Conservation (phyloP, 2,797 vertebrate genomes). For the Siniperca scherzeri region DNA sequence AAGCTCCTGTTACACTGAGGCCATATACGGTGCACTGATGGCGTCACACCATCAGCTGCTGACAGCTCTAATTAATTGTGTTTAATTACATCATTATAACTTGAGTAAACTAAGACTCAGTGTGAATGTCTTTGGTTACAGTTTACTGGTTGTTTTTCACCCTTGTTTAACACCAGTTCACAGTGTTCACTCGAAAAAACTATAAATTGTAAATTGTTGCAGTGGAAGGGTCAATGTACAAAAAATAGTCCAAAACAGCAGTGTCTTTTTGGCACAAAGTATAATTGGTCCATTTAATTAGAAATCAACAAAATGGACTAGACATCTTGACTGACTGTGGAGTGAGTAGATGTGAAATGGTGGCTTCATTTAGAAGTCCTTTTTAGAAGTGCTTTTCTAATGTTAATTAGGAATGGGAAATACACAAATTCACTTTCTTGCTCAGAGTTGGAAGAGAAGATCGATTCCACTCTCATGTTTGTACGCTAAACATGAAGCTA, state of each 20-base stretch:
- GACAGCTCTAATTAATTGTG: conserved; percentile 50
- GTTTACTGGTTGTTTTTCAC: conserved; percentile 36
- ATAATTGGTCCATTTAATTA: background rate
- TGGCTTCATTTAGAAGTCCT: background rate
- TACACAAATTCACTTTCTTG: background rate
- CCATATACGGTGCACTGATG: conserved; percentile 20
- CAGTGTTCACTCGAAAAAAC: conserved; percentile 4
- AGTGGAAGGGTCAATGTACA: background rate
- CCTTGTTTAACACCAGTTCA: conserved; percentile 28
- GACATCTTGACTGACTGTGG: background rate
- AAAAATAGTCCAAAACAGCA: background rate
- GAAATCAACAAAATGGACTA: background rate
- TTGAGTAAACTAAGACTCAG: conserved; percentile 16
- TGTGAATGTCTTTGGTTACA: conserved; percentile 42
- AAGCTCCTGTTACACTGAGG: conserved; percentile 57
- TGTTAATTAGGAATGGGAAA: background rate
- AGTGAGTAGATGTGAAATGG: background rate
- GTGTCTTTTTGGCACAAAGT: background rate
- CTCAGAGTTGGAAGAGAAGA: background rate
- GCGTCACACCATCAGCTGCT: conserved; percentile 23
- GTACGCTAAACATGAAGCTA: background rate
- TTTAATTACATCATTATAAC: conserved; percentile 60
- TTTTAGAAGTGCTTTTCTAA: background rate
- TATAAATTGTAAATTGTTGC: background rate
- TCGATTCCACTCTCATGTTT: background rate